Conservation (phyloP, 2,113 vertebrate species). For the Rhinopomastus cyanomelas region DNA sequence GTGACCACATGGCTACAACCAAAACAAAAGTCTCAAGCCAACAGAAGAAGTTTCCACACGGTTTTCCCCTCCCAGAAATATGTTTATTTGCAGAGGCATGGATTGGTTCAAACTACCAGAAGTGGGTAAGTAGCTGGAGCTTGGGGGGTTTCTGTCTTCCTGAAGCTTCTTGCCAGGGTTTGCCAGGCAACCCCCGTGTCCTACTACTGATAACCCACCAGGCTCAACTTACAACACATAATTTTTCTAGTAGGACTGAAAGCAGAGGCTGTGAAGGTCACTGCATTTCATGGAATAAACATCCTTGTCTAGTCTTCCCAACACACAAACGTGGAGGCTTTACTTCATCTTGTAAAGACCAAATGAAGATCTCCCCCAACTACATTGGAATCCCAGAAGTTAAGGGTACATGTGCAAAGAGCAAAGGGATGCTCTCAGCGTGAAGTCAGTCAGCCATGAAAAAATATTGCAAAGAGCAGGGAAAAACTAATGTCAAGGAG, state of each 20-base stretch:
- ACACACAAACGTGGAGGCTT: background rate
- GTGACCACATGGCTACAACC: too few relatives aligned
- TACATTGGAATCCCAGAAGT: background rate
- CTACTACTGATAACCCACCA: too few relatives aligned
- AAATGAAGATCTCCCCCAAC: background rate
- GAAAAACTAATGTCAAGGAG: background rate
- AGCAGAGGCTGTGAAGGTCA: background rate
- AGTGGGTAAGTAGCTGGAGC: too few relatives aligned
- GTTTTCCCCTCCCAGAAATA: too few relatives aligned
- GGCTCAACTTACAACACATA: too few relatives aligned
- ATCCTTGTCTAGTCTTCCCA: background rate
- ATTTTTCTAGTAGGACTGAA: background rate
- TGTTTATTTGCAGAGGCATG: too few relatives aligned
- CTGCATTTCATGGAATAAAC: background rate
- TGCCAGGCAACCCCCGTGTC: too few relatives aligned
- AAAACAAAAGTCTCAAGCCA: too few relatives aligned
- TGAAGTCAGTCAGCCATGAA: background rate
- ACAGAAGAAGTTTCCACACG: too few relatives aligned
- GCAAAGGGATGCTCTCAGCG: background rate
- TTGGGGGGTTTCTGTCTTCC: too few relatives aligned
- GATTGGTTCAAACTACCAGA: too few relatives aligned
- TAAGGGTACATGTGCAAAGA: background rate
- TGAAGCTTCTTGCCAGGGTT: too few relatives aligned
- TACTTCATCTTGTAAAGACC: background rate
- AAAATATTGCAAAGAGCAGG: background rate